phyloP scores from a whole-genome alignment of 2,113 vertebrate genomes.

The Athene noctua region DNA sequence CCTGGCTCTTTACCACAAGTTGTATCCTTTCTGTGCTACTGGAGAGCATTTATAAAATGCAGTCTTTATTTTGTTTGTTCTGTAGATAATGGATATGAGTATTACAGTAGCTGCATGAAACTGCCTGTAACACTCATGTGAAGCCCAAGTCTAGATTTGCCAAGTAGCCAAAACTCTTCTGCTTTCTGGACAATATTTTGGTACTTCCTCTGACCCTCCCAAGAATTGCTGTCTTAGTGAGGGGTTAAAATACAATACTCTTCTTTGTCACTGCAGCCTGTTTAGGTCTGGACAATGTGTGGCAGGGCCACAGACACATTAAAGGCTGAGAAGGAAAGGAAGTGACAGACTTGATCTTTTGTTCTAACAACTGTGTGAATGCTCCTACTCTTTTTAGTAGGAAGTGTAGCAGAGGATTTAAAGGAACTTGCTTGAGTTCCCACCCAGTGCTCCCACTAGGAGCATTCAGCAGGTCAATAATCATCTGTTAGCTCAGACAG shows the following conservation, averaged over 20 bases:
- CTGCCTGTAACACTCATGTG: neutral
- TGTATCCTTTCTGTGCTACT: slow-evolving; percentile 84
- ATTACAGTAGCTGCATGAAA: neutral
- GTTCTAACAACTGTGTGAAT: neutral
- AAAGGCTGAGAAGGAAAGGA: neutral
- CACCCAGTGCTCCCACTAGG: neutral
- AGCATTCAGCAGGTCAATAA: neutral
- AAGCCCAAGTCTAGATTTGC: neutral
- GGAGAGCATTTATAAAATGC: neutral
- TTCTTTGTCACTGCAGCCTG: neutral
- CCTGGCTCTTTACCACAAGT: slow-evolving; percentile 97
- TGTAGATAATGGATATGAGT: neutral
- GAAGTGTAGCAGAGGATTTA: neutral
- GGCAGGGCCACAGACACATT: neutral
- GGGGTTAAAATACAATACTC: neutral
- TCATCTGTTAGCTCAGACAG: neutral
- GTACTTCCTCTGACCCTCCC: neutral
- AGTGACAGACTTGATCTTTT: neutral
- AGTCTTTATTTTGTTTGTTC: neutral
- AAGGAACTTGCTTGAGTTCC: neutral
- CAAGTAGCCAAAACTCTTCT: neutral
- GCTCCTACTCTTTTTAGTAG: neutral
- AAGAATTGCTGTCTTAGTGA: neutral
- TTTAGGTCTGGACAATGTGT: neutral
- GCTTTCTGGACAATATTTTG: neutral